Conservation (phyloP, 2,888 invertebrate genomes). For the Helleia helle region DNA sequence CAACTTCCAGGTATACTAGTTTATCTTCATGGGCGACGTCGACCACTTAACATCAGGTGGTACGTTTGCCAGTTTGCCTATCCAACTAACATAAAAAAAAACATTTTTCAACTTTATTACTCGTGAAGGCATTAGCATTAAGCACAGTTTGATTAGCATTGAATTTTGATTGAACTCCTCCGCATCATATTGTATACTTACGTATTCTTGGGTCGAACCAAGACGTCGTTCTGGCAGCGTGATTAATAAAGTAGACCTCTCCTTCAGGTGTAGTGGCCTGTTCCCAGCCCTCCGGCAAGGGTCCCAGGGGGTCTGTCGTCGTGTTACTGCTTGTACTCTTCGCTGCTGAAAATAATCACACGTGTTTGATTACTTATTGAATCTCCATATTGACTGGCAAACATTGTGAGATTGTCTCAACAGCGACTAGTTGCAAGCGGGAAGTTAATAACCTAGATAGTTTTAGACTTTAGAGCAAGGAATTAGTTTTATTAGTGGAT, state of each 20-base stretch:
- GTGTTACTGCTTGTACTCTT: conserved; percentile 71
- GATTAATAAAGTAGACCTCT: conserved; percentile 92
- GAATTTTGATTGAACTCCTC: no score
- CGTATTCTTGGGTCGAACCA: conserved; percentile 99
- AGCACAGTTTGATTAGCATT: no score
- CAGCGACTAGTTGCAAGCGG: conserved; percentile 63
- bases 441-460: conserved; percentile 8
- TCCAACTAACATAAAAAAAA: no score
- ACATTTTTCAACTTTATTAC: no score
- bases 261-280: conserved; percentile 89
- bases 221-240: conserved; percentile 93
- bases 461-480: no score
- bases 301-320: conserved; percentile 77
- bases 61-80: no score
- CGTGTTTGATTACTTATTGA: conserved; percentile 24
- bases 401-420: conserved; percentile 54
- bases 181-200: no score
- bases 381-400: conserved; percentile 20
- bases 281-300: conserved; percentile 92
- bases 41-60: no score
- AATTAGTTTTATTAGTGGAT: no score
- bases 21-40: no score
- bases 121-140: no score
- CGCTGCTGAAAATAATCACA: conserved; percentile 69
- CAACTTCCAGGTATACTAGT: no score